A percentile compares a stretch with the other conserved stretches of the same genome.
These are phyloP conservation scores for Athene noctua DNA, from an alignment of 2,113 vertebrate species.

Conservation along the genomic window DNA sequence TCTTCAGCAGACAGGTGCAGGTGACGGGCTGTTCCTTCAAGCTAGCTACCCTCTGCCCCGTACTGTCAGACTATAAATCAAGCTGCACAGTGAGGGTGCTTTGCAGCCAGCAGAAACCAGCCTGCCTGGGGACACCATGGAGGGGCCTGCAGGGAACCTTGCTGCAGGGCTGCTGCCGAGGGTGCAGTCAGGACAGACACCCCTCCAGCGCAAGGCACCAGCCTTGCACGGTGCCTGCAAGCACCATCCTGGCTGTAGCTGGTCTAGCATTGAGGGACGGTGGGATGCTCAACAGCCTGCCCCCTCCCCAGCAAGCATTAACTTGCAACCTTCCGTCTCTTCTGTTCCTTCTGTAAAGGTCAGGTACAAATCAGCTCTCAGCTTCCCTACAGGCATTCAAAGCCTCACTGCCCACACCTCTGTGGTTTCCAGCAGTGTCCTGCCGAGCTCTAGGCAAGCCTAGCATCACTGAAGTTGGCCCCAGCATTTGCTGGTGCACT, in stretches of 20 bases:
- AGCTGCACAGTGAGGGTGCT: neutral
- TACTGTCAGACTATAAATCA: neutral
- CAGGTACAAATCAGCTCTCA: neutral
- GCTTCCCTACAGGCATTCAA: rapidly evolving
- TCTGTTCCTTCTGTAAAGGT: neutral
- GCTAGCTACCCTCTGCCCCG: neutral
- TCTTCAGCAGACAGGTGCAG: neutral
- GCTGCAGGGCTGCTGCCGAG: neutral
- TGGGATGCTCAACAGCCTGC: neutral
- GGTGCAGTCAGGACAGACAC: neutral
- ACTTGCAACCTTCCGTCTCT: neutral
- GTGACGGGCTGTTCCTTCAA: neutral
- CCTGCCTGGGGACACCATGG: neutral
- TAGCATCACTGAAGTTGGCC: neutral
- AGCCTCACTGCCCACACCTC: neutral
- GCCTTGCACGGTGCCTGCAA: too few species aligned
- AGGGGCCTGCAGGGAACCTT: neutral
- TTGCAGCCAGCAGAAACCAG: neutral
- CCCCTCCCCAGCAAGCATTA: neutral
- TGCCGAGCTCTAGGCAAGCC: neutral
- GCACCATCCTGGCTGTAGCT: neutral
- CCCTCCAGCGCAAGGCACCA: neutral
- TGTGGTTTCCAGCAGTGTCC: neutral
- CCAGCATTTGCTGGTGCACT: too few species aligned
- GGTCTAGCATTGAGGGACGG: too few species aligned